A percentile compares a stretch with the other conserved stretches of the same genome.
Evolutionary conservation across 2,797 vertebrate species (phyloP).

Genomic region (Carapus acus): DNA sequence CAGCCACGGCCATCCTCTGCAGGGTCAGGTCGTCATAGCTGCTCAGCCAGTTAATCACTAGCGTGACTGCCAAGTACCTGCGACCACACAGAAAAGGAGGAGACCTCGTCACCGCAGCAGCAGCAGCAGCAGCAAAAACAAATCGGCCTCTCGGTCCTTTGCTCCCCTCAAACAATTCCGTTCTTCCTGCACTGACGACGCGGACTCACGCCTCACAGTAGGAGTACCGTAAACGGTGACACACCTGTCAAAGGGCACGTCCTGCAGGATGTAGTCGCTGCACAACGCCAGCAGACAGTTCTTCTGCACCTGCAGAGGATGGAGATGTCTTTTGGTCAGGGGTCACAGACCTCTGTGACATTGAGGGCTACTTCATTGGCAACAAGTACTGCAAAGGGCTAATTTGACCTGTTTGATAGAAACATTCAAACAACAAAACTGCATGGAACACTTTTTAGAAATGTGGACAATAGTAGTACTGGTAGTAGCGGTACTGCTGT

Average conservation of each 20-base stretch:
- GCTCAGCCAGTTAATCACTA: conserved; percentile 91
- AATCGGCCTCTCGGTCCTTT: too few relatives aligned
- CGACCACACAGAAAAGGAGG: too few relatives aligned
- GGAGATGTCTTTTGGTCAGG: conserved; percentile 25
- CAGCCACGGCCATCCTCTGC: conserved; percentile 90
- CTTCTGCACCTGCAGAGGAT: conserved; percentile 81
- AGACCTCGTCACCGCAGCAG: conserved; percentile 13
- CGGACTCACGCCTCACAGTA: conserved; percentile 4
- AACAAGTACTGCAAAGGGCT: too few relatives aligned
- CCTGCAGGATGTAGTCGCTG: conserved; percentile 90
- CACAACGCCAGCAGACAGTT: conserved; percentile 91
- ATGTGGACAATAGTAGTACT: too few relatives aligned
- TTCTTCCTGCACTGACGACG: conserved; percentile 8
- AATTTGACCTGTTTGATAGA: too few relatives aligned
- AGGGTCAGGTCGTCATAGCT: conserved; percentile 86
- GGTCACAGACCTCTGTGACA: too few relatives aligned
- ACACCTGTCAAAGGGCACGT: conserved; percentile 92
- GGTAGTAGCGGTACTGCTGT: too few relatives aligned
- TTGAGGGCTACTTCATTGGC: too few relatives aligned
- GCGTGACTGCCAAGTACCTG: conserved; percentile 88
- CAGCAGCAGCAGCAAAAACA: conserved; percentile 14
- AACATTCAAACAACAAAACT: too few relatives aligned
- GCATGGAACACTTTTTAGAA: too few relatives aligned
- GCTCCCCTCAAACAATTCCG: conserved; percentile 29
- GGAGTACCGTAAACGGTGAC: conserved; percentile 36